Conservation (phyloP, 1,140 invertebrate genomes). For the Sarcophaga bullata region DNA sequence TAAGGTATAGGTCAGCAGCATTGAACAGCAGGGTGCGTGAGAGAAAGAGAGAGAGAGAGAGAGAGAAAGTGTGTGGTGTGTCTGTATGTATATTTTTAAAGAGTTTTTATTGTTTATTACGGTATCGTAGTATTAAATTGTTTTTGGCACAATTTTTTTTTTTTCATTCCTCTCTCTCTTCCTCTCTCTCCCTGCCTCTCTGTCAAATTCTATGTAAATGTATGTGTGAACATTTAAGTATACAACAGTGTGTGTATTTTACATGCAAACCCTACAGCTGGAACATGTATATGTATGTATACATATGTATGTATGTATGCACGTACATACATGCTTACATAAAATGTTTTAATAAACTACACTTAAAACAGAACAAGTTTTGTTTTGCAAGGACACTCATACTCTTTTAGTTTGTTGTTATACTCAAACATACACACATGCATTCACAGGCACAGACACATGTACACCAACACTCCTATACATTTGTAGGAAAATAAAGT, state of each 20-base stretch:
- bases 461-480: background rate
- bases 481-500: too few relatives aligned
- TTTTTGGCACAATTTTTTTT: background rate
- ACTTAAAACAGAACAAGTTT: background rate
- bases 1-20: too few relatives aligned
- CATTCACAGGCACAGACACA: background rate
- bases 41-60: too few relatives aligned
- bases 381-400: background rate
- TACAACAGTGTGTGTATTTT: background rate
- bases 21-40: too few relatives aligned
- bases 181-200: background rate
- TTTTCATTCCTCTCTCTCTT: background rate
- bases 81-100: background rate
- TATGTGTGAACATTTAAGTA: background rate
- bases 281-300: background rate
- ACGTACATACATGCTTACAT: too few relatives aligned
- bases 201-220: background rate
- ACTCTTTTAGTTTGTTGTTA: background rate
- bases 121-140: background rate
- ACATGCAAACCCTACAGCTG: constrained; percentile 1
- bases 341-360: background rate
- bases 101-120: constrained; percentile 2
- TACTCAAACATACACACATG: background rate
- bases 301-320: too few relatives aligned
- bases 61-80: background rate